phyloP scores from a whole-genome alignment of 2,113 vertebrate species.

The Nothobranchius kuhntae region DNA sequence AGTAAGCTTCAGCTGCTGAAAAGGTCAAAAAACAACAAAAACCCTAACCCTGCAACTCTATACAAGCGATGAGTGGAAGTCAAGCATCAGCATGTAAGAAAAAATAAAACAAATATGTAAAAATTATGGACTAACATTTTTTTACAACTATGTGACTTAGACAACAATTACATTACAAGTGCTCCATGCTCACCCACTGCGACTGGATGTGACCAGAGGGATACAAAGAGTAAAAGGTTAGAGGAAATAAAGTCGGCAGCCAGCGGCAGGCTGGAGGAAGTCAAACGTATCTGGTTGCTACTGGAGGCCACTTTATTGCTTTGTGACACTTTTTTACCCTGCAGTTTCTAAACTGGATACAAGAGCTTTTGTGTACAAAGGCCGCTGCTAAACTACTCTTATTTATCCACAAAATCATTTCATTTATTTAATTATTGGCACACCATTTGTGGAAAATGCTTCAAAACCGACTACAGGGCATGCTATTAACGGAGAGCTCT shows the following conservation, averaged over 20 bases:
- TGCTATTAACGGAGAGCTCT: too few species aligned
- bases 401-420: neutral
- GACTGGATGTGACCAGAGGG: constrained; percentile 26
- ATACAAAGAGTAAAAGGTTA: constrained; percentile 14
- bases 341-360: neutral
- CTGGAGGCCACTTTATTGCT: constrained; percentile 30
- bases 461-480: too few species aligned
- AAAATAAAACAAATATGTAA: neutral
- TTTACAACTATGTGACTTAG: constrained; percentile 7
- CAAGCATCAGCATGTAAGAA: neutral
- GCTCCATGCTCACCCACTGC: constrained; percentile 29
- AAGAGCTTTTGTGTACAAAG: constrained; percentile 5
- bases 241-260: constrained; percentile 27
- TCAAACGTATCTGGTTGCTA: constrained; percentile 46
- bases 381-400: neutral
- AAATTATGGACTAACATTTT: constrained; percentile 4
- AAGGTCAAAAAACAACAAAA: neutral
- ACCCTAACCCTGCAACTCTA: neutral
- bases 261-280: constrained; percentile 25
- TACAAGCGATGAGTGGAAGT: neutral
- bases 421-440: neutral
- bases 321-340: constrained; percentile 37
- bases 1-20: neutral
- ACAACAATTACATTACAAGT: constrained; percentile 18
- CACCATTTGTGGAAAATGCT: neutral